A percentile compares a stretch with the other conserved stretches of the same genome.
phyloP scores from a whole-genome alignment of 2,113 vertebrate genomes.

The Gymnocephalus cernua region DNA sequence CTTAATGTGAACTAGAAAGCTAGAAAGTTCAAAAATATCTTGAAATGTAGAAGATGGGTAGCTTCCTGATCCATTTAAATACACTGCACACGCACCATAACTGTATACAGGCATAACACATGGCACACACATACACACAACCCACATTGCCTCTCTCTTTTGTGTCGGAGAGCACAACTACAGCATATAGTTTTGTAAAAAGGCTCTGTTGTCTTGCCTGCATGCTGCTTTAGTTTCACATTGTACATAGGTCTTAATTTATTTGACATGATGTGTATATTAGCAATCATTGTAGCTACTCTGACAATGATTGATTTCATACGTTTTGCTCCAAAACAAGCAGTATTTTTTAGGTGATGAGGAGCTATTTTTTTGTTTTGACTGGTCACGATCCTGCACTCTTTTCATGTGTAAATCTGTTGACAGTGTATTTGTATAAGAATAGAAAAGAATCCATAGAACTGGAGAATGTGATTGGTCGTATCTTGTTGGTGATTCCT shows the following conservation, averaged over 20 bases:
- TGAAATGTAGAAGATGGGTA: constrained; percentile 40
- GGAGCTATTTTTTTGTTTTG: constrained; percentile 42
- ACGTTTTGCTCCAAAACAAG: constrained; percentile 70
- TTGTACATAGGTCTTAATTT: constrained; percentile 84
- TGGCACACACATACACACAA: constrained; percentile 17
- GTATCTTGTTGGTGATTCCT: constrained; percentile 87
- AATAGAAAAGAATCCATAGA: constrained; percentile 69
- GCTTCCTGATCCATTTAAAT: constrained; percentile 27
- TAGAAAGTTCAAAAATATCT: neutral
- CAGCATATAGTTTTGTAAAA: constrained; percentile 72
- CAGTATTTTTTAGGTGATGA: constrained; percentile 81
- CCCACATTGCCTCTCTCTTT: constrained; percentile 43
- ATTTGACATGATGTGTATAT: constrained; percentile 79
- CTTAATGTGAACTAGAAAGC: constrained; percentile 24
- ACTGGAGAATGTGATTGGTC: constrained; percentile 83
- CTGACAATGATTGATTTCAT: constrained; percentile 72
- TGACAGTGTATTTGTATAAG: constrained; percentile 79
- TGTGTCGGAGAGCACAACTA: constrained; percentile 66
- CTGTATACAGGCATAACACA: constrained; percentile 27
- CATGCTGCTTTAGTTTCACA: constrained; percentile 83
- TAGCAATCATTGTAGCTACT: constrained; percentile 66
- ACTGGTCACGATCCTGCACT: constrained; percentile 70
- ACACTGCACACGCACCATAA: constrained; percentile 36
- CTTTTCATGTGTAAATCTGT: constrained; percentile 79
- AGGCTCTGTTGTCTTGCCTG: constrained; percentile 78